A percentile compares a stretch with the other conserved stretches of the same genome.
Conservation (phyloP, 1,140 invertebrate genomes). For the Penaeus chinensis region DNA sequence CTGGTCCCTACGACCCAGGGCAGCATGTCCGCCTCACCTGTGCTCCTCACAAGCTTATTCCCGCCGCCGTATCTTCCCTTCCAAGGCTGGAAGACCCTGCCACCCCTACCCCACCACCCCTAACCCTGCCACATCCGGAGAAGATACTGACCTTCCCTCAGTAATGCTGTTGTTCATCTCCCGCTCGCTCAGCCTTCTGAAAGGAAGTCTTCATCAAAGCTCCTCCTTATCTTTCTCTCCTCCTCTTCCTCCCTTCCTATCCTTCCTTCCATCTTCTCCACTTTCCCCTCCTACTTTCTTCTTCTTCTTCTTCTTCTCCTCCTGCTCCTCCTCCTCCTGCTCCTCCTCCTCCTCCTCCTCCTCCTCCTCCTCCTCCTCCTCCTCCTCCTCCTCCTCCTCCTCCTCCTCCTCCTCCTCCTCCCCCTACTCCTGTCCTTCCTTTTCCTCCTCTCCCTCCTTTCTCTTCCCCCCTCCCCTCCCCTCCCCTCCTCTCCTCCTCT, state of each 20-base stretch:
- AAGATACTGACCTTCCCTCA: too few species aligned
- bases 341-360: background rate
- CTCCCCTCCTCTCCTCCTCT: background rate
- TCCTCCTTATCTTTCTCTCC: background rate
- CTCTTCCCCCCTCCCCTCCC: background rate
- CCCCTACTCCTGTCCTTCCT: too few species aligned
- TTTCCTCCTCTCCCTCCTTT: background rate
- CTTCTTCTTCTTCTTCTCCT: background rate
- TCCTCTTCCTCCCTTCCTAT: background rate
- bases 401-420: background rate
- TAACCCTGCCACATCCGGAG: too few species aligned
- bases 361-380: background rate
- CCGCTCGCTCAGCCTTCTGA: too few species aligned
- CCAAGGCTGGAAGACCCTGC: too few species aligned
- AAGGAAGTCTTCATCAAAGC: background rate
- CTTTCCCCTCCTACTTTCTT: background rate
- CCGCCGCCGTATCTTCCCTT: too few species aligned
- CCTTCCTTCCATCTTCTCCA: background rate
- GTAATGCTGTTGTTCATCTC: too few species aligned
- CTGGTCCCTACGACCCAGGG: background rate
- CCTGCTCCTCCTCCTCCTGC: background rate
- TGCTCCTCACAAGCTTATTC: too few species aligned
- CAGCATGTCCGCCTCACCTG: background rate
- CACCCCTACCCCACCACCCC: too few species aligned
- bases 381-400: background rate